Base-by-base conservation (phyloP, 2,113 vertebrate genomes). In the Dolichallabes microphthalmus region DNA sequence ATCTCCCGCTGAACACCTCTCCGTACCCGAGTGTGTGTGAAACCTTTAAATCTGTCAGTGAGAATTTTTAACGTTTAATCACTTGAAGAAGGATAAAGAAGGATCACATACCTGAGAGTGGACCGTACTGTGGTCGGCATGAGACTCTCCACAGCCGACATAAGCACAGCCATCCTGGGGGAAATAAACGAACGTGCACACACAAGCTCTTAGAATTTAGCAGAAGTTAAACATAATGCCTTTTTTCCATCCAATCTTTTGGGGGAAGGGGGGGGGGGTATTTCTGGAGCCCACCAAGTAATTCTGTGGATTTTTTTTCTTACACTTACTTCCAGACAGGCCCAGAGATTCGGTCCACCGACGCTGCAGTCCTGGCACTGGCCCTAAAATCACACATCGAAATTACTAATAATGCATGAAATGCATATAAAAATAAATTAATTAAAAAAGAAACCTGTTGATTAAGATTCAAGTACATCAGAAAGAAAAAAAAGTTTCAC, bases 261-360 rank as follows among this genome's bases (percentile, higher is more conserved):
- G n/a, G n/a, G n/a, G 12, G 20, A 4, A 13, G 14, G 19, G 7
- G 15, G n/a, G 27, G 13, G 22, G 12, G 14, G 6, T 75, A 53
- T 50, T 74, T 74, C 39, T 52, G 0, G 9, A 35, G 9, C 22
- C 32, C 1, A 30, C 69, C 12, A 32, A 4, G 12, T 73, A 4
- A 45, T 73, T 35, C 35, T 35, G 35, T 20, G 2, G 19, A 3
- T 17, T 6, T 17, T 74, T 52, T 68, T 27, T 22, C 27, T n/a
- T 10, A n/a, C 60, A 63, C 94, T 94, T 94, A 98, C 98, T 95
- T 99, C 97, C 85, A 99, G 93, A 90, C 98, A 99, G 0, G 98
- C 98, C 98, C 98, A 99, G 83, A 99, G 95, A 90, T 99, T 99
- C 91, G 98, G 98, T 91, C 98, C 98, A 90, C 96, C 94, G 39